Evolutionary conservation across 2,113 vertebrate species (phyloP).

Genomic region (Loxodonta africana): DNA sequence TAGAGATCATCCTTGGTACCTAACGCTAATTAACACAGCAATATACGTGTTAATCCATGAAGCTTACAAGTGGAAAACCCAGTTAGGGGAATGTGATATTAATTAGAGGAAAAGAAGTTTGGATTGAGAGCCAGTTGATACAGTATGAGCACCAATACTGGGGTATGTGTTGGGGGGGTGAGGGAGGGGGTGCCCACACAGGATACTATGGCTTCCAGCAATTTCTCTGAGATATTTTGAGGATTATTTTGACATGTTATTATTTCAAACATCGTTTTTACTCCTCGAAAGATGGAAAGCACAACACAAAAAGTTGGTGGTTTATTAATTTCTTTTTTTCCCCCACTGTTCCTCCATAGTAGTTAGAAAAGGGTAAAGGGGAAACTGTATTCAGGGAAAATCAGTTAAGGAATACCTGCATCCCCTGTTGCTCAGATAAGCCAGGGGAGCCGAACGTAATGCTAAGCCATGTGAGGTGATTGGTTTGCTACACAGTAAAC

Average conservation of each 20-base stretch:
- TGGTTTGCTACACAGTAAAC: neutral
- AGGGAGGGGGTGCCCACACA: neutral
- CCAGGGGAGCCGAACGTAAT: rapidly evolving
- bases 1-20: conserved; percentile 56
- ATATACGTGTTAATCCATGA: conserved; percentile 72
- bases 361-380: neutral
- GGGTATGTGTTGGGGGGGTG: neutral
- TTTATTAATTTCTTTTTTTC: neutral
- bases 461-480: neutral
- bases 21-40: conserved; percentile 76
- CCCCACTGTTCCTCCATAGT: neutral
- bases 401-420: neutral
- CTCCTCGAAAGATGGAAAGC: neutral
- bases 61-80: conserved; percentile 65
- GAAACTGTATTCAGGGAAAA: neutral
- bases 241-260: neutral
- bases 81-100: conserved; percentile 67
- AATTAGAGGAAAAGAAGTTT: conserved; percentile 70
- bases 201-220: neutral
- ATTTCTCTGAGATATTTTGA: neutral
- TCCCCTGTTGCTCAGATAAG: rapidly evolving
- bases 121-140: neutral
- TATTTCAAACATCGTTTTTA: neutral
- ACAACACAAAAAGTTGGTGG: neutral
- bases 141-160: neutral